phyloP scores from a whole-genome alignment of 1,140 invertebrate species.

The Leptinotarsa lineolata region DNA sequence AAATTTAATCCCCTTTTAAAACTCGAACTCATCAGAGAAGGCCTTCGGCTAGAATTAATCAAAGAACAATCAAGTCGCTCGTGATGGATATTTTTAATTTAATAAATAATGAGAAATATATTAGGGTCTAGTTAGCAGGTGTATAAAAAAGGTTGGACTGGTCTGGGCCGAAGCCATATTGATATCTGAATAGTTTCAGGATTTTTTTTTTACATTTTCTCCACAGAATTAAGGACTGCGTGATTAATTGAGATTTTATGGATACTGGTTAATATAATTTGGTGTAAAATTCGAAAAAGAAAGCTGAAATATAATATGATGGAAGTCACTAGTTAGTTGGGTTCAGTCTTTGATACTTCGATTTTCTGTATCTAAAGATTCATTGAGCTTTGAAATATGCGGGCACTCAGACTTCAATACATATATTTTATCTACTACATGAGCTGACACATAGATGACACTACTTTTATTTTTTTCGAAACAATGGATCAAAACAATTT shows the following conservation, averaged over 20 bases:
- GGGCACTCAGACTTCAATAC: no score
- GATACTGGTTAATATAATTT: neutral
- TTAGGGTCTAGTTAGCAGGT: slow-evolving; percentile 54
- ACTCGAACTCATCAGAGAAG: slow-evolving; percentile 53
- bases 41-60: slow-evolving; percentile 54
- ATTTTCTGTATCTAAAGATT: no score
- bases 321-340: no score
- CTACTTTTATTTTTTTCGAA: no score
- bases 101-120: slow-evolving; percentile 56
- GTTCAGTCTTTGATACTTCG: no score
- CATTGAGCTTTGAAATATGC: no score
- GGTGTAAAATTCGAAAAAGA: slow-evolving; percentile 7
- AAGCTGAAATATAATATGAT: neutral
- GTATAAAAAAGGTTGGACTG: slow-evolving; percentile 49
- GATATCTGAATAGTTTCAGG: slow-evolving; percentile 21
- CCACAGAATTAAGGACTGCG: no score
- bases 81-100: slow-evolving; percentile 57
- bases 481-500: no score
- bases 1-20: slow-evolving; percentile 53
- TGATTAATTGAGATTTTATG: no score
- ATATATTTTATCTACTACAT: no score
- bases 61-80: slow-evolving; percentile 51
- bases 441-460: no score
- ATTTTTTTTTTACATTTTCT: neutral
- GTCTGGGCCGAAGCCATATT: slow-evolving; percentile 23